phyloP scores from a whole-genome alignment of 1,140 invertebrate species.

The Hormaphis cornu region DNA sequence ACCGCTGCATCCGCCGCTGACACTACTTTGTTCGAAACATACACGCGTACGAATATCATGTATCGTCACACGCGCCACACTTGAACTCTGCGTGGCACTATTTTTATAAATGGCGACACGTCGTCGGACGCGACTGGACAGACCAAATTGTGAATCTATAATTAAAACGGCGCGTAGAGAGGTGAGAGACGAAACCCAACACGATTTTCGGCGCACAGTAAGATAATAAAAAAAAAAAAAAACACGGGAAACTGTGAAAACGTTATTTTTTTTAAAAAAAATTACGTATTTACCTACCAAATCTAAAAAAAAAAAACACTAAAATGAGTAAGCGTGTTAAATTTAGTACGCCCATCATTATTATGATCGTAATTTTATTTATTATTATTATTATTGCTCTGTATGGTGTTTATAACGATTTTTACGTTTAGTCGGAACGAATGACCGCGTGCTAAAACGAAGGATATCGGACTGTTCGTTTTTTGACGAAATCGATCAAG shows the following conservation, averaged over 20 bases:
- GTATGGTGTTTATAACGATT: not conserved
- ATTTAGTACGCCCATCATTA: no score
- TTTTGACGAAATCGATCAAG: slow-evolving; percentile 12
- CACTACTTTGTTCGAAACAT: slow-evolving; percentile 10
- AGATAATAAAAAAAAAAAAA: not conserved
- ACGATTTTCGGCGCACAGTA: slow-evolving; percentile 12
- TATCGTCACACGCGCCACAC: not conserved
- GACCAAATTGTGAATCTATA: slow-evolving; percentile 30
- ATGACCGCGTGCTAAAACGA: not conserved
- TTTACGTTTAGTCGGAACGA: slow-evolving; percentile 4
- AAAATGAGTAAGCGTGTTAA: no score
- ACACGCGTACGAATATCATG: not conserved
- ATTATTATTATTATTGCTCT: not conserved
- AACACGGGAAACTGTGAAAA: not conserved
- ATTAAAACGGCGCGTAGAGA: slow-evolving; percentile 22
- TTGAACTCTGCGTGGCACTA: not conserved
- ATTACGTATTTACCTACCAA: not conserved
- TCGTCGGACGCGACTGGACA: slow-evolving; percentile 18
- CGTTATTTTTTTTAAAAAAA: no score
- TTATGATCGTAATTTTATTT: no score
- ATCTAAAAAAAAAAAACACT: no score
- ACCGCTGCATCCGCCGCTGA: not conserved
- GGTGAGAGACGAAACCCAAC: slow-evolving; percentile 28
- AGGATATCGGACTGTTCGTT: slow-evolving; percentile 3
- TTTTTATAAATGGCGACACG: slow-evolving; percentile 28